Conservation (phyloP, 64 coral and sea anemone genomes). For the Montipora capricornis region DNA sequence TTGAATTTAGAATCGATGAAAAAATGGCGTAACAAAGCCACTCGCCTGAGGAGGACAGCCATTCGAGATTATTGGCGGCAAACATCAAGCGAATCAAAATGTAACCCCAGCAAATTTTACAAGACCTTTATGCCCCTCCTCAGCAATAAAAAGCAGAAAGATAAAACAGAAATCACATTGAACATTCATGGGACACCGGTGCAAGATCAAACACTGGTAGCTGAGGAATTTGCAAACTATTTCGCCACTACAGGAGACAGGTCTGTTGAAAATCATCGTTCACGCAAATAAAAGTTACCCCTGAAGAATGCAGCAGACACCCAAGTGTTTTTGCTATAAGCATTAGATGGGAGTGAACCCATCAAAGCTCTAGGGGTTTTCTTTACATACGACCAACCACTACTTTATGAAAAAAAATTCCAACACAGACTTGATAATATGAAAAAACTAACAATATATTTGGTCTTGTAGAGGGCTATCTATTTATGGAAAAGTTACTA, state of each 20-base stretch:
- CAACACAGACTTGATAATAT: too few species aligned
- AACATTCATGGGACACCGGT: conserved; percentile 1
- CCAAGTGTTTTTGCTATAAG: neutral
- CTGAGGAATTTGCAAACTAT: conserved; percentile 22
- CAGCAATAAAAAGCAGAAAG: neutral
- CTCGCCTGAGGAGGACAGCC: conserved; percentile 40
- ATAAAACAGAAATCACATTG: conserved; percentile 7
- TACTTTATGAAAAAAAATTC: too few species aligned
- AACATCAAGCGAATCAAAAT: neutral
- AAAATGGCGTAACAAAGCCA: conserved; percentile 48
- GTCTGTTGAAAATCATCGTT: neutral
- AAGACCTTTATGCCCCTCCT: conserved; percentile 32
- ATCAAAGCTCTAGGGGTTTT: too few species aligned
- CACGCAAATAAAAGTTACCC: neutral
- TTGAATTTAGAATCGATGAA: neutral
- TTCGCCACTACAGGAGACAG: conserved; percentile 27
- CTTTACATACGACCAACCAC: too few species aligned
- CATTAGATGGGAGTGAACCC: neutral
- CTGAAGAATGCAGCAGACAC: neutral
- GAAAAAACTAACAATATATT: too few species aligned
- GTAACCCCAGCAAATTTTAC: conserved; percentile 15
- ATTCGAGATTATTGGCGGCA: conserved; percentile 35
- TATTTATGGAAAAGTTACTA: too few species aligned
- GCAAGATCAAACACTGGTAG: too few species aligned
- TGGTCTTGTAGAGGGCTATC: too few species aligned